Percentiles rank a stretch among this genome's conserved stretches.
These are phyloP conservation scores for Scaptomyza reducta DNA, from an alignment of 2,888 invertebrate species.

Conservation along the genomic window DNA sequence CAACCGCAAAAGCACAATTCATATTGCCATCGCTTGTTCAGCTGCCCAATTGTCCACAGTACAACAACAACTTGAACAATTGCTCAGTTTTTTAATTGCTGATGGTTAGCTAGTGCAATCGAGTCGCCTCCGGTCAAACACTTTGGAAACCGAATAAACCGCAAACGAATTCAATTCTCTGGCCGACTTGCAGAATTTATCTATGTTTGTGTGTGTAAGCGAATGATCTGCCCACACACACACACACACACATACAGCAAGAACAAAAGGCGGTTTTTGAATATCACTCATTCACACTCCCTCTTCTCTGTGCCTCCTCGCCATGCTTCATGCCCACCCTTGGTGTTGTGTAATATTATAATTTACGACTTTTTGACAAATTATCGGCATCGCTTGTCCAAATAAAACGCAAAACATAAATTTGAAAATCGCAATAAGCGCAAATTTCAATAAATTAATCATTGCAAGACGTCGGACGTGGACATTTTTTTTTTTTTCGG, in stretches of 20 bases:
- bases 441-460: slow-evolving; percentile 78
- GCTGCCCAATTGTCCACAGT: slow-evolving; percentile 4
- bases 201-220: background rate
- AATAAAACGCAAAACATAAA: slow-evolving; percentile 71
- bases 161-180: slow-evolving; percentile 62
- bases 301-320: background rate
- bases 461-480: slow-evolving; percentile 56
- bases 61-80: slow-evolving; percentile 10
- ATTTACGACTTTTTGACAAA: slow-evolving; percentile 80
- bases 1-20: slow-evolving; percentile 51
- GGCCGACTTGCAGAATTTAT: slow-evolving; percentile 16
- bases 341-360: slow-evolving; percentile 56
- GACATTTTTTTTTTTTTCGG: slow-evolving; percentile 1
- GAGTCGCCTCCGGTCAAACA: slow-evolving; percentile 13
- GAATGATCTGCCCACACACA: background rate
- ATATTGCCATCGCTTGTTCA: slow-evolving; percentile 13
- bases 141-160: slow-evolving; percentile 51
- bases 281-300: background rate
- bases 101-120: slow-evolving; percentile 9
- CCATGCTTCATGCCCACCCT: no score
- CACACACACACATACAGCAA: no score
- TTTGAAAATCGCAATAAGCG: slow-evolving; percentile 73
- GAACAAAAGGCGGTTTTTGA: slow-evolving; percentile 1
- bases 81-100: slow-evolving; percentile 23
- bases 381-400: slow-evolving; percentile 73